phyloP scores from a whole-genome alignment of 1,140 invertebrate species.

The Aphidius ervi region DNA sequence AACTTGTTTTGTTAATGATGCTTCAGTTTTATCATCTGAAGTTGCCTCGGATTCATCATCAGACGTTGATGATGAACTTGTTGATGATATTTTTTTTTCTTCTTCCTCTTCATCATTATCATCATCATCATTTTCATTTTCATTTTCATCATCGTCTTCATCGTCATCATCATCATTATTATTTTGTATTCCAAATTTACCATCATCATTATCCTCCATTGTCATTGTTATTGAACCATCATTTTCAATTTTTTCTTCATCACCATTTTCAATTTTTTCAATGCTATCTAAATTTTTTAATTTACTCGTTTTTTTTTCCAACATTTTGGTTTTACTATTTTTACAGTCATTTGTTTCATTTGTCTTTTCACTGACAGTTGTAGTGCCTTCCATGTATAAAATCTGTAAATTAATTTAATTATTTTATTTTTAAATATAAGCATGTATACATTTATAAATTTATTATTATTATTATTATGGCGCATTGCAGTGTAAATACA shows the following conservation, averaged over 20 bases:
- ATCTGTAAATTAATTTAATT: too few relatives aligned
- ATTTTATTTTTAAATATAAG: too few relatives aligned
- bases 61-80: constrained; percentile 40
- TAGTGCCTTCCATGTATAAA: too few relatives aligned
- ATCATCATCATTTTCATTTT: constrained; percentile 28
- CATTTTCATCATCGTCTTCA: constrained; percentile 24
- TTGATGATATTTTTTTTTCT: constrained; percentile 38
- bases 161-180: constrained; percentile 26
- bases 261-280: constrained; percentile 28
- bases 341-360: too few relatives aligned
- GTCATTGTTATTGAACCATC: constrained; percentile 9
- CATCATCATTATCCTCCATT: not conserved
- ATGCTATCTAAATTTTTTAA: constrained; percentile 2
- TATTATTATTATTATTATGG: too few relatives aligned
- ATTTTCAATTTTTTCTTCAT: constrained; percentile 11
- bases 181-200: constrained; percentile 1
- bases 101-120: constrained; percentile 34
- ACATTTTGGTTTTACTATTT: too few relatives aligned
- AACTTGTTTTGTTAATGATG: constrained; percentile 16
- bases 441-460: too few relatives aligned
- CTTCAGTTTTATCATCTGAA: constrained; percentile 45
- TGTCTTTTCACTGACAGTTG: too few relatives aligned
- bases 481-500: too few relatives aligned
- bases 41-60: constrained; percentile 48
- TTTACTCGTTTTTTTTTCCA: too few relatives aligned